A percentile compares a stretch with the other conserved stretches of the same genome.
phyloP scores from a whole-genome alignment of 1,140 invertebrate species.

The Drosophila biarmipes region DNA sequence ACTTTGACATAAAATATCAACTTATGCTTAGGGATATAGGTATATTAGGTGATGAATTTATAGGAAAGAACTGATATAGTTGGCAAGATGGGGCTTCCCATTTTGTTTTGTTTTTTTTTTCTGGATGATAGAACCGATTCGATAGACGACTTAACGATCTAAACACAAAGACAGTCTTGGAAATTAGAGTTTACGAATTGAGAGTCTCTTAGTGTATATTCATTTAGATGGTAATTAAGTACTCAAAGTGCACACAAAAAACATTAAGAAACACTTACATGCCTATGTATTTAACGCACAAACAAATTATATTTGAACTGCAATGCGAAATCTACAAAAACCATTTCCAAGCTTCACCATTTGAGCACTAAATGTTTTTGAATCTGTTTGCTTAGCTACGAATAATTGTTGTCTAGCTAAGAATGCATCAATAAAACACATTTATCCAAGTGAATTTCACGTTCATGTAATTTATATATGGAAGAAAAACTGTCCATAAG shows the following conservation, averaged over 20 bases:
- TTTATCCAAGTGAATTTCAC: constrained; percentile 62
- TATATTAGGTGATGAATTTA: constrained; percentile 21
- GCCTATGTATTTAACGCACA: constrained; percentile 33
- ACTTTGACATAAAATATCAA: constrained; percentile 70
- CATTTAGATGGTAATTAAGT: constrained; percentile 23
- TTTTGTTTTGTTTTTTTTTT: no score
- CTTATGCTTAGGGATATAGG: constrained; percentile 62
- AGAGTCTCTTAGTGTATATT: constrained; percentile 42
- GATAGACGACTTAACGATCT: constrained; percentile 64
- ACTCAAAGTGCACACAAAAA: constrained; percentile 49
- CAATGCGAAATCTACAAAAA: constrained; percentile 68
- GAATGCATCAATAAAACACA: constrained; percentile 80
- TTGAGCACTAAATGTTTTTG: constrained; percentile 28
- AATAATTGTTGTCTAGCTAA: constrained; percentile 71
- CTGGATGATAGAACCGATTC: constrained; percentile 51
- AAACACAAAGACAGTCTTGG: constrained; percentile 79
- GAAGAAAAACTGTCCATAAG: constrained; percentile 82
- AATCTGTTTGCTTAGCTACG: constrained; percentile 40
- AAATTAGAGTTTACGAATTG: constrained; percentile 69
- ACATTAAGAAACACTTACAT: constrained; percentile 30
- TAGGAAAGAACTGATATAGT: constrained; percentile 61
- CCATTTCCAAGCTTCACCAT: constrained; percentile 33
- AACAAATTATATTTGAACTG: constrained; percentile 38
- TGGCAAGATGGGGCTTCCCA: background rate
- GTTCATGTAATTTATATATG: constrained; percentile 57